phyloP scores from a whole-genome alignment of 2,797 vertebrate species.

The Myotis myotis region DNA sequence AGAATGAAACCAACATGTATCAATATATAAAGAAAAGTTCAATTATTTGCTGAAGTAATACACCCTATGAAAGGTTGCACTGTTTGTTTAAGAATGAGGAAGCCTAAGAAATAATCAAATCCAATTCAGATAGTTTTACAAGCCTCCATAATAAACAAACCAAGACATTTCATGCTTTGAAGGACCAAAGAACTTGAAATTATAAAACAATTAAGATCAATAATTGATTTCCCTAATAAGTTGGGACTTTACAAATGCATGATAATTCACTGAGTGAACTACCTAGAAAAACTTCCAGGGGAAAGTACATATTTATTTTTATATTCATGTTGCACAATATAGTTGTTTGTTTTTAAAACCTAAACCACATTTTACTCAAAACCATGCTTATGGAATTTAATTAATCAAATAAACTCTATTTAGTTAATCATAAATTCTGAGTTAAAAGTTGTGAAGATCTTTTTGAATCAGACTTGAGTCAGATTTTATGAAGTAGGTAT shows the following conservation, averaged over 20 bases:
- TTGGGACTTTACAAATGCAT: background rate
- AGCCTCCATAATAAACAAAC: background rate
- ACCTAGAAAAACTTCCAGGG: background rate
- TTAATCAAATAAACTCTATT: background rate
- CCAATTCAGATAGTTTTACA: background rate
- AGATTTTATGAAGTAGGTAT: background rate
- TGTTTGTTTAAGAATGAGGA: background rate
- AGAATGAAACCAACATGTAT: background rate
- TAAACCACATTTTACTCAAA: background rate
- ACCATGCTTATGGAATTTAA: background rate
- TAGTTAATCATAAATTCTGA: background rate
- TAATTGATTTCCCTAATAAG: background rate
- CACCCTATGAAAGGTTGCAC: background rate
- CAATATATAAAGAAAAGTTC: background rate
- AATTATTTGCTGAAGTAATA: background rate
- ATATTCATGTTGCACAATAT: background rate
- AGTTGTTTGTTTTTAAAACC: background rate
- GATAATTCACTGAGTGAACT: background rate
- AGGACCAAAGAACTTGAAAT: background rate
- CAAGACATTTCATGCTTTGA: background rate
- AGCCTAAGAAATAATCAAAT: background rate
- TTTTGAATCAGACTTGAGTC: background rate
- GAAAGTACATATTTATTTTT: background rate
- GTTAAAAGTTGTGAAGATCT: background rate
- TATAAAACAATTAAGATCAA: background rate